A percentile compares a stretch with the other conserved stretches of the same genome.
Conservation (phyloP, 2,888 invertebrate genomes). For the Ectemnius lituratus region DNA sequence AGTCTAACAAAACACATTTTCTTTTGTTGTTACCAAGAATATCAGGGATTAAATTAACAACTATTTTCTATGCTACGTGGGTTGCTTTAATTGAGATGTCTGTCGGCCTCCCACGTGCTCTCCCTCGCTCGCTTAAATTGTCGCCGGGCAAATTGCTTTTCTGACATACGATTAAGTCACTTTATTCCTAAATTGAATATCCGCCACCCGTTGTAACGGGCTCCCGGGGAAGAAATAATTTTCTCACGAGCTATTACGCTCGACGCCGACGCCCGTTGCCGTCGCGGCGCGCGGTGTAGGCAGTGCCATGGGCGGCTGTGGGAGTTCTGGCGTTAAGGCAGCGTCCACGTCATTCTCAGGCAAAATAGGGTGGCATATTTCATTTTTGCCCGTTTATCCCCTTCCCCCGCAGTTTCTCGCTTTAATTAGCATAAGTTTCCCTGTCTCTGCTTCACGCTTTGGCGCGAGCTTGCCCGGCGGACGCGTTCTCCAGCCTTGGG, state of each 20-base stretch:
- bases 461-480: conserved; percentile 23
- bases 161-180: conserved; percentile 7
- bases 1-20: too few species aligned
- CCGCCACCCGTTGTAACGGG: background rate
- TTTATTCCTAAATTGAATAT: conserved; percentile 7
- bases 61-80: too few species aligned
- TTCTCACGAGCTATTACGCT: conserved; percentile 7
- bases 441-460: conserved; percentile 29
- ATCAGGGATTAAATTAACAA: too few species aligned
- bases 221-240: conserved; percentile 1
- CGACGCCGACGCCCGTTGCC: background rate
- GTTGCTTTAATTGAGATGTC: too few species aligned
- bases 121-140: too few species aligned
- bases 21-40: too few species aligned
- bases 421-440: conserved; percentile 60
- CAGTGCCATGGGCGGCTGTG: background rate
- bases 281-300: background rate
- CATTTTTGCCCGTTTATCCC: conserved; percentile 43
- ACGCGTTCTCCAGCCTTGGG: conserved; percentile 54
- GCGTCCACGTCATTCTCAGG: conserved; percentile 6
- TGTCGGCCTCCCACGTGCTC: too few species aligned
- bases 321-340: background rate
- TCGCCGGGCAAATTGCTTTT: conserved; percentile 1
- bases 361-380: conserved; percentile 38
- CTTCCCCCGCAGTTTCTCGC: conserved; percentile 40